phyloP scores from a whole-genome alignment of 2,113 vertebrate genomes.

The Gobio gobio region DNA sequence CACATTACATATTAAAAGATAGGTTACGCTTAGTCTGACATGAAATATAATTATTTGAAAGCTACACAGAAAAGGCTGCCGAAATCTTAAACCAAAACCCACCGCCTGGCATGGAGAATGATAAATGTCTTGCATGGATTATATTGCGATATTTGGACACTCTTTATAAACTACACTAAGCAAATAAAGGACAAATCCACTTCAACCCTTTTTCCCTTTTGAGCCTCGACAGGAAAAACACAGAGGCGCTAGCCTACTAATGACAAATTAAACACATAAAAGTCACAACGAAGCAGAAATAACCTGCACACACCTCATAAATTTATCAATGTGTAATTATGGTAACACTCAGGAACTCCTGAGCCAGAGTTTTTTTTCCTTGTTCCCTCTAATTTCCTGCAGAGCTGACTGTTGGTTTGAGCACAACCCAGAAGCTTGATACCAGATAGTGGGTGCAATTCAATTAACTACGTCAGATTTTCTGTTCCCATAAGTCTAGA shows the following conservation, averaged over 20 bases:
- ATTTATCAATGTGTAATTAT: slow-evolving; percentile 72
- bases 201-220: slow-evolving; percentile 9
- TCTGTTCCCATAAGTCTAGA: slow-evolving; percentile 40
- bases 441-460: slow-evolving; percentile 64
- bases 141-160: slow-evolving; percentile 27
- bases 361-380: slow-evolving; percentile 35
- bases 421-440: slow-evolving; percentile 52
- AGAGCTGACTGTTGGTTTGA: slow-evolving; percentile 55
- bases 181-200: slow-evolving; percentile 32
- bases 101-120: neutral
- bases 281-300: slow-evolving; percentile 62
- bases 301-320: slow-evolving; percentile 69
- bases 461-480: slow-evolving; percentile 69
- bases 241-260: slow-evolving; percentile 60
- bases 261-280: slow-evolving; percentile 63
- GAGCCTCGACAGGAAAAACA: slow-evolving; percentile 45
- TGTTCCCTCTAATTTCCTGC: slow-evolving; percentile 61
- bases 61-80: neutral
- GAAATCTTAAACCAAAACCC: slow-evolving; percentile 27
- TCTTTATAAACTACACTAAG: slow-evolving; percentile 25
- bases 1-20: slow-evolving; percentile 45
- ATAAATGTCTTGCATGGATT: slow-evolving; percentile 23
- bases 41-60: slow-evolving; percentile 35
- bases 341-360: slow-evolving; percentile 59
- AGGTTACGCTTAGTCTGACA: slow-evolving; percentile 22